phyloP scores from a whole-genome alignment of 1,140 invertebrate species.

The Drosophila equinoxialis region DNA sequence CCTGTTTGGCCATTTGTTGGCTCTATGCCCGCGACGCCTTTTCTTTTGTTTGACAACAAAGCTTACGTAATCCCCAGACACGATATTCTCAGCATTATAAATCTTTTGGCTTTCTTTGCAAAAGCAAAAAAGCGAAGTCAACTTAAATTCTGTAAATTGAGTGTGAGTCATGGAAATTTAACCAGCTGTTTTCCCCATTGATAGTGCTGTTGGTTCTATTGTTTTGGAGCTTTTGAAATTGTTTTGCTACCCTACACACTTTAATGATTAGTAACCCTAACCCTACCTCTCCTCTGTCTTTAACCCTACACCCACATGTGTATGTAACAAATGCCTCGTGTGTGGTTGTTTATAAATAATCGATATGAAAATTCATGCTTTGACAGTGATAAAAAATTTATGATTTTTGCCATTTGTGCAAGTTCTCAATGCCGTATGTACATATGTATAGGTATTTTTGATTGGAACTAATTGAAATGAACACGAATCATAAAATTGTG shows the following conservation, averaged over 20 bases:
- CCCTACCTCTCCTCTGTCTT: background rate
- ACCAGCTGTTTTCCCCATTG: constrained; percentile 44
- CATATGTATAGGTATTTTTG: constrained; percentile 23
- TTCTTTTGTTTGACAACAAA: constrained; percentile 75
- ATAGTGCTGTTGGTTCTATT: background rate
- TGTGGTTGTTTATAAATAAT: constrained; percentile 4
- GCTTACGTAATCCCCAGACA: constrained; percentile 62
- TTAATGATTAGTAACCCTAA: background rate
- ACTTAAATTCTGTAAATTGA: constrained; percentile 17
- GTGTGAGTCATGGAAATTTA: constrained; percentile 27
- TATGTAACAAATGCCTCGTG: background rate
- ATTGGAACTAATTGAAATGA: constrained; percentile 66
- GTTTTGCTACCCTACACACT: constrained; percentile 6
- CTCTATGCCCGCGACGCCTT: constrained; percentile 49
- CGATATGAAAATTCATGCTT: constrained; percentile 32
- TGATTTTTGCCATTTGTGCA: constrained; percentile 33
- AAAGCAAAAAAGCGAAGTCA: background rate
- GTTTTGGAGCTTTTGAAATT: background rate
- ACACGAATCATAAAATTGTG: constrained; percentile 25
- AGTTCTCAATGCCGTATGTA: constrained; percentile 30
- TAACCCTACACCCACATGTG: no score
- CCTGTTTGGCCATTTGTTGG: constrained; percentile 56
- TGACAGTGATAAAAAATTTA: constrained; percentile 35
- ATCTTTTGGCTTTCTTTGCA: constrained; percentile 6
- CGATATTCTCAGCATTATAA: constrained; percentile 16